phyloP scores from a whole-genome alignment of 2,113 vertebrate species.

The Mirounga angustirostris region DNA sequence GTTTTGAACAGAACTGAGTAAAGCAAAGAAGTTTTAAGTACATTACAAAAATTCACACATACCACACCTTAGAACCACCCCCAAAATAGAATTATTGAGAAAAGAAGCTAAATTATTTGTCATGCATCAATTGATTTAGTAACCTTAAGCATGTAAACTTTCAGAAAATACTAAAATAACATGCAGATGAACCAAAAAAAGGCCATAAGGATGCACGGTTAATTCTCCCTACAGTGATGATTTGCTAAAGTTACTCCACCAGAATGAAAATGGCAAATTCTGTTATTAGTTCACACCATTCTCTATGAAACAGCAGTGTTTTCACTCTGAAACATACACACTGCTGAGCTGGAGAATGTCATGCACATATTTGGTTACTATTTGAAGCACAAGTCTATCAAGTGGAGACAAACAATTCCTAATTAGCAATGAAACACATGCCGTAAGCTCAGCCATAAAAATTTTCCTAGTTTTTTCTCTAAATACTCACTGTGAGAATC shows the following conservation, averaged over 20 bases:
- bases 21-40: constrained; percentile 65
- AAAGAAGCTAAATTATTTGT: constrained; percentile 36
- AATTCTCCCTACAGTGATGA: neutral
- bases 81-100: neutral
- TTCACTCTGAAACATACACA: constrained; percentile 49
- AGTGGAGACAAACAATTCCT: constrained; percentile 62
- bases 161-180: constrained; percentile 1
- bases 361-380: constrained; percentile 53
- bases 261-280: constrained; percentile 37
- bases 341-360: constrained; percentile 41
- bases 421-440: constrained; percentile 58
- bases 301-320: constrained; percentile 41
- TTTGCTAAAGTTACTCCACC: neutral
- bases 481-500: constrained; percentile 97
- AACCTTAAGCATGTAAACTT: neutral
- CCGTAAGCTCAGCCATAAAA: constrained; percentile 35
- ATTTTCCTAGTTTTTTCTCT: neutral
- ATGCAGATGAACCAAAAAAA: neutral
- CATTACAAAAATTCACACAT: neutral
- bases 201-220: neutral
- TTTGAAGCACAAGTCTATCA: constrained; percentile 64
- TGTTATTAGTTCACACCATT: constrained; percentile 31
- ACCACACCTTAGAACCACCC: neutral
- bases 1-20: constrained; percentile 96
- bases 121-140: neutral